Base-by-base conservation (phyloP, 2,113 vertebrate genomes). In the Phalacrocorax carbo region DNA sequence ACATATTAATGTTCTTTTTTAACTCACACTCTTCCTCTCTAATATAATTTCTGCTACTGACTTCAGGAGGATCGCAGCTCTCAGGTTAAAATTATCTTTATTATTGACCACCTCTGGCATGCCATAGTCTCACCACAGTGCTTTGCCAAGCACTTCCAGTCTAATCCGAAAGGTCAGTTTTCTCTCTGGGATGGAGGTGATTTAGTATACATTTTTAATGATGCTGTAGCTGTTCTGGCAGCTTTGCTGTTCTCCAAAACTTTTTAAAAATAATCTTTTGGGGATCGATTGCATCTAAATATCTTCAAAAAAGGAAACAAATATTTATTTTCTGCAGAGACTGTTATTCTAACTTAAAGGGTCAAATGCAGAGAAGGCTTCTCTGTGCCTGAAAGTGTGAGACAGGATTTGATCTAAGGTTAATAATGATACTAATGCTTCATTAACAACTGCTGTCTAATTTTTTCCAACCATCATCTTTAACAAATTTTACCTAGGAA, bases 131-230 rank as follows among this genome's bases (percentile, higher is more conserved):
- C 51, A 70, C 27, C n/a, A 49, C 25, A 10, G 25, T 32, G 62
- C 49, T 75, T 79, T 58, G 60, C 62, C 71, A 94, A 58, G n/a
- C 32, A 73, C 36, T 93, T 90, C 68, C 62, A 83, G 48, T 60
- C n/a, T 73, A 46, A 92, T 58, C 72, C 71, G 51, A 76, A 96
- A 93, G 54, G 86, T 88, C 11, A 20, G 82, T 94, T 92, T 90
- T 89, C 23, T 86, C n/a, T 54, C 38, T 32, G 36, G 71, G 48
- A 65, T 49, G n/a, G 62, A 89, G 54, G 48, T 85, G 42, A 78
- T 60, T 79, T 68, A 68, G 42, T 16, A 61, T 77, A 83, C 48
- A 90, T 95, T 94, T 94, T 94, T 92, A 94, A 93, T 85, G 69
- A 72, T 32, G 46, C 22, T 76, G 51, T 69, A 78, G 79, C 16